phyloP scores from a whole-genome alignment of 1,140 invertebrate species.

The Calosoma granatense region DNA sequence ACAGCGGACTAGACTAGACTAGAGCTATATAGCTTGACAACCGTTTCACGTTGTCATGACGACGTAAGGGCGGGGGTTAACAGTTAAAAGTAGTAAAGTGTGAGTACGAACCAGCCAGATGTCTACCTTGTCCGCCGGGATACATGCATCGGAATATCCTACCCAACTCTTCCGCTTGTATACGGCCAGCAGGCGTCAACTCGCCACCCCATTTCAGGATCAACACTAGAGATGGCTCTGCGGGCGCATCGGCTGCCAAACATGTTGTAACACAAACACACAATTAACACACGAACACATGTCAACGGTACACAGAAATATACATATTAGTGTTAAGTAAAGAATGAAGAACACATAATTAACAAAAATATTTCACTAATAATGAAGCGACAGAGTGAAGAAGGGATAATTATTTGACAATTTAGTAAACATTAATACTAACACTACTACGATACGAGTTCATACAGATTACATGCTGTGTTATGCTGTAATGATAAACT shows the following conservation, averaged over 20 bases:
- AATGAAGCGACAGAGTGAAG: no score
- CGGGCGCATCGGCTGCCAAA: constrained; percentile 55
- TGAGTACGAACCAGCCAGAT: constrained; percentile 56
- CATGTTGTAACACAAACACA: constrained; percentile 20
- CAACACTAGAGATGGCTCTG: constrained; percentile 82
- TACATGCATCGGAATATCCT: constrained; percentile 99
- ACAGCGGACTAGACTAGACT: no score
- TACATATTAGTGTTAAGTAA: not conserved
- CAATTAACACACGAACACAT: constrained; percentile 12
- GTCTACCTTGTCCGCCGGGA: constrained; percentile 78
- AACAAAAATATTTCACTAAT: constrained; percentile 13
- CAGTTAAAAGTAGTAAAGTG: constrained; percentile 7
- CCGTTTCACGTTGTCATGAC: no score
- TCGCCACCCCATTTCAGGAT: constrained; percentile 99
- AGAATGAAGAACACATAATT: constrained; percentile 17
- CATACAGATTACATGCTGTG: no score
- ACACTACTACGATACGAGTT: no score
- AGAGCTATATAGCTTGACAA: no score
- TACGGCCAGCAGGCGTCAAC: constrained; percentile 91
- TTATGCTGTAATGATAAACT: no score
- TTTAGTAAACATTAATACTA: no score
- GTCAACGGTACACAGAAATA: not conserved
- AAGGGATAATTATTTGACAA: no score
- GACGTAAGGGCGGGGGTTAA: not conserved
- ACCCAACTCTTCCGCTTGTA: constrained; percentile 95